Evolutionary conservation across 2,888 invertebrate species (phyloP).

Genomic region (Plutella xylostella): DNA sequence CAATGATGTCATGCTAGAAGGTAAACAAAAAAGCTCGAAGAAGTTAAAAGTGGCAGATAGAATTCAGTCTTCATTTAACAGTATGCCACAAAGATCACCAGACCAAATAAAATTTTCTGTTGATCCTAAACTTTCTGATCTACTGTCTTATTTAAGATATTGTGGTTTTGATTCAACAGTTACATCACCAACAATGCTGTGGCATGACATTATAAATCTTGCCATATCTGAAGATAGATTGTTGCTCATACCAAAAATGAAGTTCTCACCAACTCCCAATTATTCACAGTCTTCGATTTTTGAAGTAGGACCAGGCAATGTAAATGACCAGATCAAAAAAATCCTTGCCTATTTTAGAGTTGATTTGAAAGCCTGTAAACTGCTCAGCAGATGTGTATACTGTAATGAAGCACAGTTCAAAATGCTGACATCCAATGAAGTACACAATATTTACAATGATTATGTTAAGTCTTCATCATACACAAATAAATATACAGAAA

Average conservation of each 20-base stretch:
- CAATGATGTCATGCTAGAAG: slow-evolving; percentile 67
- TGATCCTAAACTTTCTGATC: slow-evolving; percentile 36
- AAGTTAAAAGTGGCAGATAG: slow-evolving; percentile 39
- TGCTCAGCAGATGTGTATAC: slow-evolving; percentile 80
- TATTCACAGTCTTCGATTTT: slow-evolving; percentile 66
- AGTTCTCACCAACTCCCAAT: slow-evolving; percentile 65
- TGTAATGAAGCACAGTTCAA: slow-evolving; percentile 49
- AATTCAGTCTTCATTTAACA: slow-evolving; percentile 19
- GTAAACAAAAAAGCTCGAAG: slow-evolving; percentile 57
- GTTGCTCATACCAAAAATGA: slow-evolving; percentile 42
- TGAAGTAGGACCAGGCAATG: slow-evolving; percentile 62
- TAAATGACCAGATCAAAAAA: slow-evolving; percentile 74
- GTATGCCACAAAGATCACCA: slow-evolving; percentile 25
- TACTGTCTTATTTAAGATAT: slow-evolving; percentile 47
- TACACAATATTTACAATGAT: slow-evolving; percentile 33
- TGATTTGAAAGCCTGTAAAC: slow-evolving; percentile 70
- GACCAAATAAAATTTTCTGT: slow-evolving; percentile 42
- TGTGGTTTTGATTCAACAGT: slow-evolving; percentile 73
- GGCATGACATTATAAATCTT: slow-evolving; percentile 50
- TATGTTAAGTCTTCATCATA: slow-evolving; percentile 17
- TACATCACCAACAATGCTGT: slow-evolving; percentile 66
- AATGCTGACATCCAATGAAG: slow-evolving; percentile 32
- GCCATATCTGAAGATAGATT: slow-evolving; percentile 47
- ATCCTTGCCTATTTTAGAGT: slow-evolving; percentile 76
- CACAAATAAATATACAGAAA: too few relatives aligned